Percentiles rank a stretch among this genome's conserved stretches.
Conservation (phyloP, 2,888 invertebrate genomes). For the Caenorhabditis becei region DNA sequence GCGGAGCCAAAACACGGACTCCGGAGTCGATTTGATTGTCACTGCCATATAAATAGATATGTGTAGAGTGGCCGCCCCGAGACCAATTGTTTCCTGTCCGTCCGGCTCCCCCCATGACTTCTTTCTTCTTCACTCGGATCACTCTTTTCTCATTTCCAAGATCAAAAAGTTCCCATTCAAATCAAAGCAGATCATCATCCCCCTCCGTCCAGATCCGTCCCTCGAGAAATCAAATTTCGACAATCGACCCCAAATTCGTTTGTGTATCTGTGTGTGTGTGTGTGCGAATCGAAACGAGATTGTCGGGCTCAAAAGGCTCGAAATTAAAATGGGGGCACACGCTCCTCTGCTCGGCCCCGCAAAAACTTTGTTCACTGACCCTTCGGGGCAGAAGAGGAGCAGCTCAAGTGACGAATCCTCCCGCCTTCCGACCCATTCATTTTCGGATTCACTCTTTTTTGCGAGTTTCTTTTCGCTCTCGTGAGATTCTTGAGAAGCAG, state of each 20-base stretch:
- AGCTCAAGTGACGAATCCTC: not conserved
- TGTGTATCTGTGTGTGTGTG: not conserved
- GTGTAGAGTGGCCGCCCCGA: not conserved
- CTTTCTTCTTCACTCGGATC: constrained; percentile 1
- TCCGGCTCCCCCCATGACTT: not conserved
- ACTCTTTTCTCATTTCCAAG: not conserved
- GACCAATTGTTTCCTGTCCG: constrained; percentile 16
- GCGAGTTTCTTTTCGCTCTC: not conserved
- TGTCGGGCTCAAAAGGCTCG: constrained; percentile 27
- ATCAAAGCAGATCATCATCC: no score
- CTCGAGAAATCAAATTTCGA: constrained; percentile 28
- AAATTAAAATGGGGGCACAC: constrained; percentile 32
- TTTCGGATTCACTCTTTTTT: not conserved
- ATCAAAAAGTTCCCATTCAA: no score
- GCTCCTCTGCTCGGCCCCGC: not conserved
- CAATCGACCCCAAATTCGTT: constrained; percentile 6
- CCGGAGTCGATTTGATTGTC: constrained; percentile 32
- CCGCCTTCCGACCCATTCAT: constrained; percentile 4
- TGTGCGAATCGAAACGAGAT: constrained; percentile 30
- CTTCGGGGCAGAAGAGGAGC: constrained; percentile 10
- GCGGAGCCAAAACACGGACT: constrained; percentile 7
- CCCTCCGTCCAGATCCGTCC: not conserved
- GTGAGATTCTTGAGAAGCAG: no score
- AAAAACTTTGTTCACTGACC: constrained; percentile 27
- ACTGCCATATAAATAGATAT: constrained; percentile 23